Evolutionary conservation across 2,888 invertebrate species (phyloP), one percentile per base, ranked within the genome.

Genomic region (Aproaerema taeniolella): DNA sequence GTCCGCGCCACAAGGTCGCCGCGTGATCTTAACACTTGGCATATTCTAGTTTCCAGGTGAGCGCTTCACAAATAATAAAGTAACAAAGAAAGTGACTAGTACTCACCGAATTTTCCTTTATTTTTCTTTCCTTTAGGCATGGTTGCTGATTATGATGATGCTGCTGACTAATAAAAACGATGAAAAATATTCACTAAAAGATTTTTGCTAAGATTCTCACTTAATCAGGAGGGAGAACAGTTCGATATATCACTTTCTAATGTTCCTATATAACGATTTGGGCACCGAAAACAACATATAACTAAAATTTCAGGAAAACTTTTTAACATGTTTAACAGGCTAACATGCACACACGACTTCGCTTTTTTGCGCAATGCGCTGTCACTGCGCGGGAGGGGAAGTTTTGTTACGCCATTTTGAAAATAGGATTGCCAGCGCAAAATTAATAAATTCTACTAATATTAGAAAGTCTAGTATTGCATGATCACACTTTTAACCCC

Each of bases 171-270:
- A 28, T 41, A 73, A 82, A 88, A 83, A 77, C 75, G 82, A 85
- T 73, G 78, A 77, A 80, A 86, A 55, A 87, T 89, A 89, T 79
- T 81, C 81, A 82, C 85, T 85, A 85, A 57, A 61, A 69, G n/a
- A 74, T 62, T 75, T 35, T 75, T 67, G 60, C 83, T 85, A 85
- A 54, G 58, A 61, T 71, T 76, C 67, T 64, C 82, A 81, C 85
- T 78, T 87, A 89, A 93, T 93, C 93, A 93, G 91, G 92, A 93
- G 77, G 92, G 92, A 88, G 91, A 90, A 91, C 89, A 90, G 90
- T 92, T 91, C 72, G 88, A 83, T 90, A 89, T 90, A 88, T 87
- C 89, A 88, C n/a, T n/a, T n/a, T n/a, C n/a, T n/a, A n/a, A n/a
- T n/a, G 90, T 90, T 90, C 88, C 90, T 88, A 88, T 89, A 87